Conservation (phyloP, 1,140 invertebrate species). For the Diachasmimorpha longicaudata region DNA sequence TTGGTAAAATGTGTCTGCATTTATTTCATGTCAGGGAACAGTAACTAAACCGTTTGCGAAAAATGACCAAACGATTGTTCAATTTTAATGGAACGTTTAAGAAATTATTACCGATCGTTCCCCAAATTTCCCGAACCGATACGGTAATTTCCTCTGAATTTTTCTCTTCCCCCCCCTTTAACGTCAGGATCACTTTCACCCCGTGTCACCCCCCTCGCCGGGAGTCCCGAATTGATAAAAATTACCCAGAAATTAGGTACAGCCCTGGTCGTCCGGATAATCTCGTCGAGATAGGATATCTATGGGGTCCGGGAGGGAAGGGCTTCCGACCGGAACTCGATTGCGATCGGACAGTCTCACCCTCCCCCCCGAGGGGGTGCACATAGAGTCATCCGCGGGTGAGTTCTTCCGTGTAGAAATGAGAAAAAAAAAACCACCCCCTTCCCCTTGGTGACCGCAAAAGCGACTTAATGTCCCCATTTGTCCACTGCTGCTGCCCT, state of each 20-base stretch:
- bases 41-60: too few species aligned
- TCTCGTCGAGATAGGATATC: constrained; percentile 22
- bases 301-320: constrained; percentile 1
- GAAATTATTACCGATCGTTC: too few species aligned
- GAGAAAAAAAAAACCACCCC: constrained; percentile 22
- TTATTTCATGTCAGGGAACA: too few species aligned
- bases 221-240: background rate
- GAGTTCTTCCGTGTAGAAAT: constrained; percentile 6
- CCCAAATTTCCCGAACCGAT: too few species aligned
- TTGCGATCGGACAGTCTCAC: constrained; percentile 39
- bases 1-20: too few species aligned
- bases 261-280: constrained; percentile 18
- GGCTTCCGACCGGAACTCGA: constrained; percentile 48
- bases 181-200: too few species aligned
- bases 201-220: too few species aligned
- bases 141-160: too few species aligned
- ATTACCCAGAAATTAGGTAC: background rate
- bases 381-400: background rate
- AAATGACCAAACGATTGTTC: too few species aligned
- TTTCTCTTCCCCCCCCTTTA: too few species aligned
- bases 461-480: constrained; percentile 48
- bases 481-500: constrained; percentile 41
- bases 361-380: background rate
- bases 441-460: constrained; percentile 27
- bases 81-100: too few species aligned